Evolutionary conservation across 2,113 vertebrate species (phyloP).

Genomic region (Phaethon lepturus): DNA sequence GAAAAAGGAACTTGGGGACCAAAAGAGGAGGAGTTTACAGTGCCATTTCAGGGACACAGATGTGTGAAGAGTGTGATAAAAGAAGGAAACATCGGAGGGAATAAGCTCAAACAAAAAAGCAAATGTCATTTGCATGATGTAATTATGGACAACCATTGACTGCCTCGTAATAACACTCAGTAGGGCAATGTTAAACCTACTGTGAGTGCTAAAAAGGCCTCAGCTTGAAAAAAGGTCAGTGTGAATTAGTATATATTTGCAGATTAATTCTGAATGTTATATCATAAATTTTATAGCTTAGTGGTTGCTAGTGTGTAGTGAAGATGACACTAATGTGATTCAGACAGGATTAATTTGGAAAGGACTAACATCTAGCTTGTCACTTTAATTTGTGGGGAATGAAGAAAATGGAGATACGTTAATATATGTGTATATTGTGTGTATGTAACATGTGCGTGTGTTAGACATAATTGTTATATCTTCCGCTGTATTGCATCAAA

Average conservation of each 20-base stretch:
- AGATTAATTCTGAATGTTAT: slow-evolving; percentile 83
- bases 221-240: slow-evolving; percentile 85
- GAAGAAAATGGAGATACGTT: slow-evolving; percentile 37
- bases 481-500: not conserved
- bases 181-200: slow-evolving; percentile 84
- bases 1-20: slow-evolving; percentile 79
- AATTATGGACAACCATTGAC: slow-evolving; percentile 84
- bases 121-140: slow-evolving; percentile 90
- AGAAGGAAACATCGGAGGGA: slow-evolving; percentile 85
- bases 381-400: slow-evolving; percentile 63
- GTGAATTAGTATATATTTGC: slow-evolving; percentile 85
- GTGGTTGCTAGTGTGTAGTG: slow-evolving; percentile 49
- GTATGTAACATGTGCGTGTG: not conserved
- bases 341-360: slow-evolving; percentile 58
- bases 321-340: slow-evolving; percentile 74
- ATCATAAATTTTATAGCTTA: slow-evolving; percentile 79
- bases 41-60: slow-evolving; percentile 81
- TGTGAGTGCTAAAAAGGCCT: slow-evolving; percentile 82
- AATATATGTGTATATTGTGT: slow-evolving; percentile 8
- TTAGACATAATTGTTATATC: not conserved
- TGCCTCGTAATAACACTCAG: slow-evolving; percentile 81
- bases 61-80: slow-evolving; percentile 86
- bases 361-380: slow-evolving; percentile 36
- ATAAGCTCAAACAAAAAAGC: slow-evolving; percentile 87
- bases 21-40: slow-evolving; percentile 73